Conservation (phyloP, 2,888 invertebrate genomes). For the Nyleta sp. region DNA sequence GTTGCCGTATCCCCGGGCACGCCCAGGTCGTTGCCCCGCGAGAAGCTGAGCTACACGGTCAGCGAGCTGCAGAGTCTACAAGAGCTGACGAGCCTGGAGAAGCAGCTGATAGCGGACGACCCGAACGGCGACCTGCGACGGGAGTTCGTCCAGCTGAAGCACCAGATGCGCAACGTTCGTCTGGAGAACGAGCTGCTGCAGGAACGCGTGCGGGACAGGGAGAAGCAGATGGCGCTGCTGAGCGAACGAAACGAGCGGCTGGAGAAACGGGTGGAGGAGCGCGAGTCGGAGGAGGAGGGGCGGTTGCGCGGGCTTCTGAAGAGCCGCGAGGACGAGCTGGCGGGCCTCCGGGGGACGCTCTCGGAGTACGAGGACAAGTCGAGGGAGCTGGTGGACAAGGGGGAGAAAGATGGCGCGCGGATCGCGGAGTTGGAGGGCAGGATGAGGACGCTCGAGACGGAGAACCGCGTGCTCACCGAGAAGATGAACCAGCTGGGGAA, state of each 20-base stretch:
- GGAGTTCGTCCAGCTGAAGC: slow-evolving; percentile 33
- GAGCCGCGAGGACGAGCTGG: neutral
- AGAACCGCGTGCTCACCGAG: slow-evolving; percentile 35
- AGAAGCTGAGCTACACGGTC: slow-evolving; percentile 83
- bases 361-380: neutral
- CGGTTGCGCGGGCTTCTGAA: neutral
- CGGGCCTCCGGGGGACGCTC: neutral
- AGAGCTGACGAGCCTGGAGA: slow-evolving; percentile 86
- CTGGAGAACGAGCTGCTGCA: slow-evolving; percentile 31
- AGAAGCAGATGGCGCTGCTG: slow-evolving; percentile 13
- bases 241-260: slow-evolving; percentile 19
- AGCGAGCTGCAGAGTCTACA: slow-evolving; percentile 84
- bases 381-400: slow-evolving; percentile 5
- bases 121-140: slow-evolving; percentile 18
- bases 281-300: neutral
- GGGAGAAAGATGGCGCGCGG: slow-evolving; percentile 9
- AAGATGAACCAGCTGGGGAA: slow-evolving; percentile 53
- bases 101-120: slow-evolving; percentile 83
- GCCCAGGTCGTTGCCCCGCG: slow-evolving; percentile 74
- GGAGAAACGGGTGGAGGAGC: neutral
- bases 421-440: slow-evolving; percentile 2
- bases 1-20: slow-evolving; percentile 73
- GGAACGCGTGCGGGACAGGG: neutral
- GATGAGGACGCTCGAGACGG: slow-evolving; percentile 33
- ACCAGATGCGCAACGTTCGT: slow-evolving; percentile 10